phyloP scores from a whole-genome alignment of 2,888 invertebrate species.

The Lasioglossum villosulum region DNA sequence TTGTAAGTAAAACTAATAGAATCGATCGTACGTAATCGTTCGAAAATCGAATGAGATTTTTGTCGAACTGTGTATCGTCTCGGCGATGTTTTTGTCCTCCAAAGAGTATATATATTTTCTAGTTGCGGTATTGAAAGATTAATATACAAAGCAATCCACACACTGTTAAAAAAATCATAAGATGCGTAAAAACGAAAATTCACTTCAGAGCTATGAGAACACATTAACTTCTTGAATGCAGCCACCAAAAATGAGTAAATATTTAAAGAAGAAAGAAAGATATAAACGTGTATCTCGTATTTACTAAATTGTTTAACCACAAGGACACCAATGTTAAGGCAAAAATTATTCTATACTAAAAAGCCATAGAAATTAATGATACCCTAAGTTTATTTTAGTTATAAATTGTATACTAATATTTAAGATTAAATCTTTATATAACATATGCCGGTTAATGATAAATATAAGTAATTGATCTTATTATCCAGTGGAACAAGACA shows the following conservation, averaged over 20 bases:
- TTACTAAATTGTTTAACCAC: slow-evolving; percentile 38
- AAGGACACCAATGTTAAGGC: slow-evolving; percentile 46
- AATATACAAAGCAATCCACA: slow-evolving; percentile 27
- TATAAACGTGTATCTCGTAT: slow-evolving; percentile 14
- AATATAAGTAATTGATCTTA: slow-evolving; percentile 61
- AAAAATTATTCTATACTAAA: slow-evolving; percentile 38
- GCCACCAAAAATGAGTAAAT: slow-evolving; percentile 63
- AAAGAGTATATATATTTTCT: background rate
- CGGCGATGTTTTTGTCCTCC: background rate
- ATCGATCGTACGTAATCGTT: background rate
- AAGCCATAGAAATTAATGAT: slow-evolving; percentile 46
- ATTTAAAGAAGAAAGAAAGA: slow-evolving; percentile 46
- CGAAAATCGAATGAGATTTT: background rate
- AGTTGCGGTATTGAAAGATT: slow-evolving; percentile 20
- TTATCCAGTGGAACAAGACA: slow-evolving; percentile 45
- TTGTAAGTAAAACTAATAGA: background rate
- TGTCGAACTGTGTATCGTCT: background rate
- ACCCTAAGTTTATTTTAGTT: slow-evolving; percentile 42
- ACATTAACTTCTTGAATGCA: slow-evolving; percentile 67
- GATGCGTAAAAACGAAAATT: slow-evolving; percentile 10
- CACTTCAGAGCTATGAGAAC: slow-evolving; percentile 10
- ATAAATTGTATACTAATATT: slow-evolving; percentile 39
- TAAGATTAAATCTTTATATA: slow-evolving; percentile 43
- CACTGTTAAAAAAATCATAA: slow-evolving; percentile 23
- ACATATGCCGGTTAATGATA: slow-evolving; percentile 50